phyloP scores from a whole-genome alignment of 2,797 vertebrate species.

The Sebastes nivosus region DNA sequence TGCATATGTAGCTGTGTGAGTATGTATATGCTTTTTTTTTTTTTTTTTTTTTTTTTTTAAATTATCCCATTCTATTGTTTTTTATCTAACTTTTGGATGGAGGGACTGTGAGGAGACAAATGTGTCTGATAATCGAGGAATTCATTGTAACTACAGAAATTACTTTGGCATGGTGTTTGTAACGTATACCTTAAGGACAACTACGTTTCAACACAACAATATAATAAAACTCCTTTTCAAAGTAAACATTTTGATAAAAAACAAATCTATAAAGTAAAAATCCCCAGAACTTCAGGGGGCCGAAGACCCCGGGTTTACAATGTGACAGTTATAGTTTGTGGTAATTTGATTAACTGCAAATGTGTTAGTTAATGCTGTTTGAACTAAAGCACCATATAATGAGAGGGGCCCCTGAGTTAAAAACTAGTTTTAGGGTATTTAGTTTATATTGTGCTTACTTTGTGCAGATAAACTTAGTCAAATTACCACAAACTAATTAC shows the following conservation, averaged over 20 bases:
- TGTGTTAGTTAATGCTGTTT: background rate
- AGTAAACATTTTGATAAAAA: background rate
- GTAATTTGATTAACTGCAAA: background rate
- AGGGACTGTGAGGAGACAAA: background rate
- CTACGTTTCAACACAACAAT: background rate
- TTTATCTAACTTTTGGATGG: background rate
- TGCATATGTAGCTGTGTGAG: no score
- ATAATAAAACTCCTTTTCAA: background rate
- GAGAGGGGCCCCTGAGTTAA: background rate
- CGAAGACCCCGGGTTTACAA: background rate
- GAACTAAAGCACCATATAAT: background rate
- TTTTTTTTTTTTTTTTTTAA: no score
- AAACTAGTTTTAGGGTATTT: background rate
- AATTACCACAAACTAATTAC: background rate
- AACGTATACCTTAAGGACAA: background rate
- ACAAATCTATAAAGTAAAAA: background rate
- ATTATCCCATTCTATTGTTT: no score
- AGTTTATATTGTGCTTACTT: background rate
- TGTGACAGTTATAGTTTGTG: background rate
- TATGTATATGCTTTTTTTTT: no score
- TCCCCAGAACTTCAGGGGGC: background rate
- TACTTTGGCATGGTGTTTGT: background rate
- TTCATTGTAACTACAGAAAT: background rate
- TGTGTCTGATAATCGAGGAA: background rate
- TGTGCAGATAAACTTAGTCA: background rate